Conservation (phyloP, 2,113 vertebrate species). For the Ictidomys tridecemlineatus region DNA sequence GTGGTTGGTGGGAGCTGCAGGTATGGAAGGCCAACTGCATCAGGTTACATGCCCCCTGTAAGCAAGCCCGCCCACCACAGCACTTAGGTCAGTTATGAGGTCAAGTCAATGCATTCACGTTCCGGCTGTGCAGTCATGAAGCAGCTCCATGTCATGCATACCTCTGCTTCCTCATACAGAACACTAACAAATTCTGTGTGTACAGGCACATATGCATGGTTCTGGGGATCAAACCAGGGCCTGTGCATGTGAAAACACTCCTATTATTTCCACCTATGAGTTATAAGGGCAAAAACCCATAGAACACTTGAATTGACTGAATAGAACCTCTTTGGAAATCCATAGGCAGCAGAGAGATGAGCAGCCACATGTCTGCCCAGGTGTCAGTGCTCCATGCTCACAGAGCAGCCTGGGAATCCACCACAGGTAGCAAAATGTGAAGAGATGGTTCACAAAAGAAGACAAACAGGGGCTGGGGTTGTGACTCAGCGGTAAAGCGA, state of each 20-base stretch:
- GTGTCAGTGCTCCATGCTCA: neutral
- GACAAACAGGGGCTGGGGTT: no score
- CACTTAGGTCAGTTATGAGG: no score
- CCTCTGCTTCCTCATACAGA: neutral
- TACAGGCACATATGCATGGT: neutral
- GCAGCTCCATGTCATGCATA: no score
- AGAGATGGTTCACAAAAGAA: neutral
- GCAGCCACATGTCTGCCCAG: no score
- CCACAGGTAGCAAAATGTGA: neutral
- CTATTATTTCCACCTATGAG: neutral
- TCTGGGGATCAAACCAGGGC: neutral
- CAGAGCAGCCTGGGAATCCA: neutral
- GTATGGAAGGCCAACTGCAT: no score
- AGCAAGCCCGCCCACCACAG: no score
- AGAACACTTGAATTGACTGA: neutral
- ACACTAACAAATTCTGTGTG: neutral
- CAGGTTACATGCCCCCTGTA: no score
- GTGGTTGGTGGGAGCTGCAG: no score
- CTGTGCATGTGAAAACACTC: neutral
- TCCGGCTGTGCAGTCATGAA: no score
- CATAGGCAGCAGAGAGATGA: no score
- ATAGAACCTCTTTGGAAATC: neutral
- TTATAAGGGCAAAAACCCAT: neutral
- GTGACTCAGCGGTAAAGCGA: no score
- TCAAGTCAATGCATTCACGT: no score